Evolutionary conservation across 2,888 invertebrate genomes (phyloP).

Genomic region (Drosophila percnosoma): DNA sequence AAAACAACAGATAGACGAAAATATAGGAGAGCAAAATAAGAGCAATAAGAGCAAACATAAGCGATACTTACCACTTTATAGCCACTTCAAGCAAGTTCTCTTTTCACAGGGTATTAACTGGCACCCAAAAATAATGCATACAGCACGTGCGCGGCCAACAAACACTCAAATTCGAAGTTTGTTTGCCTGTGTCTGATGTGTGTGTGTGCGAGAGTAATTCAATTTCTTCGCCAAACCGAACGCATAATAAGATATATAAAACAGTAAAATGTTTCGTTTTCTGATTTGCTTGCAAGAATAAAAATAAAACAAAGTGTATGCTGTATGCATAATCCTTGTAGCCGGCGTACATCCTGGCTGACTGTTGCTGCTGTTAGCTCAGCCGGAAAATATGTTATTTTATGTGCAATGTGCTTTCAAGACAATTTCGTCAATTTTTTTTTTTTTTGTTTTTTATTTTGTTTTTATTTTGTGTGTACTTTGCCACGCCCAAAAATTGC

Average conservation of each 20-base stretch:
- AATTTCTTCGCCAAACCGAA: constrained; percentile 68
- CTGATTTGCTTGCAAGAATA: constrained; percentile 28
- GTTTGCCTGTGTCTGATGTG: constrained; percentile 7
- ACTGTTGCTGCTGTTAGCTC: constrained; percentile 38
- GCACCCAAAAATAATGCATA: constrained; percentile 51
- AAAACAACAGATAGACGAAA: not conserved
- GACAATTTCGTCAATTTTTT: constrained; percentile 42
- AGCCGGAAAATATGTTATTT: constrained; percentile 72
- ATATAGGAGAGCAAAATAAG: not conserved
- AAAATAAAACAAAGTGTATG: constrained; percentile 12
- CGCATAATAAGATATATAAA: constrained; percentile 57
- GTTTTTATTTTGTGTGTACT: not conserved
- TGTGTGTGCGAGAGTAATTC: constrained; percentile 59
- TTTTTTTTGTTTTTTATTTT: not conserved
- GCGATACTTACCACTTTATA: not conserved
- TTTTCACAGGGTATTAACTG: constrained; percentile 26
- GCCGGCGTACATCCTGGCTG: constrained; percentile 31
- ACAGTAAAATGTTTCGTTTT: constrained; percentile 42
- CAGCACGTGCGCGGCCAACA: constrained; percentile 48
- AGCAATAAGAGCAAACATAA: not conserved
- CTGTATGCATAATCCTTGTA: constrained; percentile 67
- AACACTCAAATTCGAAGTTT: constrained; percentile 24
- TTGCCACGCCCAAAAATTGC: constrained; percentile 29
- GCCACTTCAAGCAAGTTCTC: not conserved
- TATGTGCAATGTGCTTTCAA: constrained; percentile 56